Conservation (phyloP, 2,797 vertebrate genomes). For the Sebastes elongatus region DNA sequence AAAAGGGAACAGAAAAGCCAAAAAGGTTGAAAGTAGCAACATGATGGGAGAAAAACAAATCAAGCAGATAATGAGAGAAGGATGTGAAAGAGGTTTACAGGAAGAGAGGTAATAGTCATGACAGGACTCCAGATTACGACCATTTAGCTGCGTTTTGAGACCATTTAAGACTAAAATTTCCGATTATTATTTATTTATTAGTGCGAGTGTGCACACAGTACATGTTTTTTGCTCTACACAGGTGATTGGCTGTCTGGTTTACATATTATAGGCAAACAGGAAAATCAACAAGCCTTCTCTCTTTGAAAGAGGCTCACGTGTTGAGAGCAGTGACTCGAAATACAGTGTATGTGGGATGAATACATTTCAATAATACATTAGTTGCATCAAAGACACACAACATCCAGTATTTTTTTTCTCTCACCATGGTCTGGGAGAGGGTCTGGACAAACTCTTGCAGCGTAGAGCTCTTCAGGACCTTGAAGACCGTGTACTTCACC, state of each 20-base stretch:
- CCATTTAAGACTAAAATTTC: not conserved
- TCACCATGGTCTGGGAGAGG: constrained; percentile 99
- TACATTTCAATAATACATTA: not conserved
- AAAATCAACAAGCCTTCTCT: constrained; percentile 5
- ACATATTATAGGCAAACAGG: not conserved
- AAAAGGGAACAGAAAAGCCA: not conserved
- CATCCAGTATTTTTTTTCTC: constrained; percentile 24
- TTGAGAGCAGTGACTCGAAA: not conserved
- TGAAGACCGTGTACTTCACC: constrained; percentile 99
- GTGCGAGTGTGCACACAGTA: not conserved
- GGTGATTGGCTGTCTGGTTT: not conserved
- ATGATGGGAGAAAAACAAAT: not conserved
- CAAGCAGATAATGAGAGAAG: not conserved
- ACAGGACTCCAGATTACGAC: not conserved
- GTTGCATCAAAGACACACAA: not conserved
- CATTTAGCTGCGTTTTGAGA: not conserved
- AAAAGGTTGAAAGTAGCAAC: not conserved
- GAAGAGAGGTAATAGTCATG: not conserved
- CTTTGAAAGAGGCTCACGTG: not conserved
- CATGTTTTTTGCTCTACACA: not conserved
- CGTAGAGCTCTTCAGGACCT: constrained; percentile 97
- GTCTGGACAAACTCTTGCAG: constrained; percentile 98
- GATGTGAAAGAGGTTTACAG: not conserved
- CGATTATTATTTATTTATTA: not conserved
- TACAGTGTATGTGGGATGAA: not conserved